These are phyloP conservation scores for Castor canadensis DNA, from an alignment of 2,113 vertebrate species.

Conservation along the genomic window DNA sequence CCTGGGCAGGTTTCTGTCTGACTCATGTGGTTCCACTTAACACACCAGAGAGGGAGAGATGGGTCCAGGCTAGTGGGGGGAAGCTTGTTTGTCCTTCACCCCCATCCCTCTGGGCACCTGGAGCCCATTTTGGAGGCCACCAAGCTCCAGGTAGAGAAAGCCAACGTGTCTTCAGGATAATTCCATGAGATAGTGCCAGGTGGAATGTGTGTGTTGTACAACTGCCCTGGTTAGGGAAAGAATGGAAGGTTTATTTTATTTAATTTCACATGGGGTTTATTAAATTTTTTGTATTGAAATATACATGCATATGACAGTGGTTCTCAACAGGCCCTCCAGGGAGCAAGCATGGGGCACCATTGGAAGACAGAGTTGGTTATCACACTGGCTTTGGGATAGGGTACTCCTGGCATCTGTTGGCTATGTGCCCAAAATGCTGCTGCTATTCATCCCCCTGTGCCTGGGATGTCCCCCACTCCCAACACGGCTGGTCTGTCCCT, in stretches of 20 bases:
- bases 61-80: background rate
- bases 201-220: rapidly evolving
- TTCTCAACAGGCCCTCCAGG: background rate
- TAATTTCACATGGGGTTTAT: background rate
- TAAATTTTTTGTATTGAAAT: background rate
- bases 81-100: rapidly evolving
- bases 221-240: background rate
- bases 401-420: rapidly evolving
- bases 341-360: too few relatives aligned
- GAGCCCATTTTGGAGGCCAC: background rate
- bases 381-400: rapidly evolving
- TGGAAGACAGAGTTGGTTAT: background rate
- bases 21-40: background rate
- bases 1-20: background rate
- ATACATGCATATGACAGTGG: background rate
- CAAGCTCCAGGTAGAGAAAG: rapidly evolving
- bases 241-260: background rate
- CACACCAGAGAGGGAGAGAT: rapidly evolving
- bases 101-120: too few relatives aligned
- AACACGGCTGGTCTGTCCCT: rapidly evolving
- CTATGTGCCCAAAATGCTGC: background rate
- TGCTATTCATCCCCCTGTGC: rapidly evolving
- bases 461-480: background rate
- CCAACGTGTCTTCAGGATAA: background rate
- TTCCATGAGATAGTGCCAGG: rapidly evolving